Percentiles rank a stretch among this genome's conserved stretches.
Evolutionary conservation across 2,888 invertebrate species (phyloP).

Genomic region (Himalopsyche japonica): DNA sequence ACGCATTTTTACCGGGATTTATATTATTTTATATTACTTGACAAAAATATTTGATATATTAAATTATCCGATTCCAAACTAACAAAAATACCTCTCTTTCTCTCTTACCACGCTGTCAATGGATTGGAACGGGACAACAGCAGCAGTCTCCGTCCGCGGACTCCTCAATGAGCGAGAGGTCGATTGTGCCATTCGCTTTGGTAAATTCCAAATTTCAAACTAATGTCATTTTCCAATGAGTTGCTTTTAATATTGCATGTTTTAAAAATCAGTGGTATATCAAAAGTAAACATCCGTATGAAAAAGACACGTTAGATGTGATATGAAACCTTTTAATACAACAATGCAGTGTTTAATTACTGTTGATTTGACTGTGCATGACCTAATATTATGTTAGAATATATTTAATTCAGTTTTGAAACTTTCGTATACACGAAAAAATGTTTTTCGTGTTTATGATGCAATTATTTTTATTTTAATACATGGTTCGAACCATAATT

Average conservation of each 20-base stretch:
- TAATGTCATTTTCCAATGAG: neutral
- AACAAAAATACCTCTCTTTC: constrained; percentile 19
- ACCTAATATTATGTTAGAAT: neutral
- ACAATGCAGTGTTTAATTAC: neutral
- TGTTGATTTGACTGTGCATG: neutral
- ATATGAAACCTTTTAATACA: neutral
- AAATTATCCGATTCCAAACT: neutral
- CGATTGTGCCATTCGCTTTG: constrained; percentile 59
- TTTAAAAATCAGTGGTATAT: neutral
- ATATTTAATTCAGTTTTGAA: no score
- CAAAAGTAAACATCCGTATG: neutral
- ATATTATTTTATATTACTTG: neutral
- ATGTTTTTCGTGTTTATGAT: neutral
- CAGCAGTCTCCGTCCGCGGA: constrained; percentile 60
- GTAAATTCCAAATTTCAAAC: constrained; percentile 46
- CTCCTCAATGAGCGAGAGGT: constrained; percentile 60
- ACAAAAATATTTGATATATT: neutral
- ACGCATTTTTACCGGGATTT: neutral
- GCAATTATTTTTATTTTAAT: no score
- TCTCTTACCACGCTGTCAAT: constrained; percentile 28
- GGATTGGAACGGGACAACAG: constrained; percentile 47
- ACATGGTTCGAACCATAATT: no score
- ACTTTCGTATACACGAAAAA: neutral
- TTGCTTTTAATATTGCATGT: neutral
- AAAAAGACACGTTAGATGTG: neutral